A percentile compares a stretch with the other conserved stretches of the same genome.
These are phyloP conservation scores for Cryptocheilus praepositus DNA, from an alignment of 2,888 invertebrate genomes.

Conservation along the genomic window DNA sequence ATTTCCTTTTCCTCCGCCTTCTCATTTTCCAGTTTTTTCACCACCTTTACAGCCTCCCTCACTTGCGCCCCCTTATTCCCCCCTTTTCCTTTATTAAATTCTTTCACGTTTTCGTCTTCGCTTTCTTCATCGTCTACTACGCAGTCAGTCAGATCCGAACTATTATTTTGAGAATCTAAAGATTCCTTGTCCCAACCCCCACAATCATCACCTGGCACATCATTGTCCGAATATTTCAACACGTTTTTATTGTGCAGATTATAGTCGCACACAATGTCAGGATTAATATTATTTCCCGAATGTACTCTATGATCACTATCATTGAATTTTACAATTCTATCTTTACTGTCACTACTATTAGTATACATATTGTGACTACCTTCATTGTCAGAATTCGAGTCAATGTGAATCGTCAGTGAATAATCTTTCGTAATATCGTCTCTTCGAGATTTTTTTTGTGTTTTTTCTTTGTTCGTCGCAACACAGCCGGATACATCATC, in stretches of 20 bases:
- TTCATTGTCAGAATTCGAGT: conserved; percentile 37
- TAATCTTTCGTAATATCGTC: conserved; percentile 20
- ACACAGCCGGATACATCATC: background rate
- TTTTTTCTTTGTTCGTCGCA: conserved; percentile 15
- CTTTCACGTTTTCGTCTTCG: conserved; percentile 36
- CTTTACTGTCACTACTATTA: conserved; percentile 12
- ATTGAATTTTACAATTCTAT: conserved; percentile 7
- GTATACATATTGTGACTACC: background rate
- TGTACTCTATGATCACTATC: conserved; percentile 22
- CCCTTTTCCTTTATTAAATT: too few relatives aligned
- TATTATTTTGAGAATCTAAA: conserved; percentile 62
- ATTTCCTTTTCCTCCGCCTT: conserved; percentile 31
- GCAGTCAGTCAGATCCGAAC: conserved; percentile 62
- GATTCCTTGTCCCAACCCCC: conserved; percentile 63
- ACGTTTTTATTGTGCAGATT: conserved; percentile 59
- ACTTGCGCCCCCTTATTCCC: conserved; percentile 27
- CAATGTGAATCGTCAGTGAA: conserved; percentile 37
- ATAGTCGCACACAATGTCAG: conserved; percentile 62
- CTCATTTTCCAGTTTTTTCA: too few relatives aligned
- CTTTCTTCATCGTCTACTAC: conserved; percentile 60
- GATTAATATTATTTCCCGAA: conserved; percentile 49
- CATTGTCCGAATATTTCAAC: conserved; percentile 59
- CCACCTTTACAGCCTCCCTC: too few relatives aligned
- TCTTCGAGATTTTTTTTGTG: too few relatives aligned
- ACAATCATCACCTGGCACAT: conserved; percentile 65